Evolutionary conservation across 2,888 invertebrate genomes (phyloP), one percentile per base, ranked within the genome.

Genomic region (Stegana nigrithorax): DNA sequence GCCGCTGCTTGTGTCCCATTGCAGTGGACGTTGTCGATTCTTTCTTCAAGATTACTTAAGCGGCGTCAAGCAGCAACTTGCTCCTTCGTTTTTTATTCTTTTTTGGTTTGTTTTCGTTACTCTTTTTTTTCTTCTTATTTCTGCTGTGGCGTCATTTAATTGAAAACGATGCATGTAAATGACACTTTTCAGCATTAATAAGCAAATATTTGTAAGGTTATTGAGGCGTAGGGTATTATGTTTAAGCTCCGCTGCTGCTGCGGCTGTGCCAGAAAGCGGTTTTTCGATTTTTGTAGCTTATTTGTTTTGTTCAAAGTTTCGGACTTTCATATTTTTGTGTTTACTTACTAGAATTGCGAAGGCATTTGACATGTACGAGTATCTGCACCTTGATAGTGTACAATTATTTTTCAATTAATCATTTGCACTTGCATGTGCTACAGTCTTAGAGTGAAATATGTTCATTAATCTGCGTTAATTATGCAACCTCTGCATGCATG

Each of bases 131-230:
- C 32, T 36, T 29, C 3, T 14, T 45, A 12, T 32, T 53, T 55
- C 2, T 36, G 21, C 19, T 19, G 19, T 69, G 75, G 79, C 75
- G 75, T 76, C 79, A 77, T 76, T 76, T 76, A 76, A 76, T 76
- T 76, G 75, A 76, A 77, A 76, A 76, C 79, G 75, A 78, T 77
- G 77, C 79, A 78, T 78, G 78, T 78, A 80, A 78, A 77, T 80
- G 80, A 75, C 80, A 78, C 80, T 78, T 78, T 78, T 78, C 80
- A 80, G 79, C 80, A 78, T 77, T 77, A 77, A 77, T 77, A 79
- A 77, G 76, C 75, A 79, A 79, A 79, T 77, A 77, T 79, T 77
- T 79, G 80, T 77, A 71, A 69, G 76, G 74, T 76, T 76, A 76
- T 76, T 78, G 71, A 69, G 71, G 69, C 67, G 76, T 64, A 63